Conservation (phyloP, 2,113 vertebrate species). For the Carassius gibelio region DNA sequence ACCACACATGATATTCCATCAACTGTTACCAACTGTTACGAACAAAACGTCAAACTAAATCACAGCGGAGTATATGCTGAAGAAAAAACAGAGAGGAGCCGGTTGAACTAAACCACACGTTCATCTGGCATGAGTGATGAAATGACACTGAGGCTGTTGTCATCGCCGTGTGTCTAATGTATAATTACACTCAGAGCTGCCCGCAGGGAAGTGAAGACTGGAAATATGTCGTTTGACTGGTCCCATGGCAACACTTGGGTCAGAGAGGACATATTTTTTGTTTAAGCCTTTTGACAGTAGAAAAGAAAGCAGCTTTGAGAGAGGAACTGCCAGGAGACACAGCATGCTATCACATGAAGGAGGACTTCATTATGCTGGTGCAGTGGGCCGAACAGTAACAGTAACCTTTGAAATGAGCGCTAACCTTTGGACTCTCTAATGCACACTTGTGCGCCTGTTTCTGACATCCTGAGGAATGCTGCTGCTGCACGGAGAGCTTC, state of each 20-base stretch:
- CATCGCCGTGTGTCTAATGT: conserved; percentile 32
- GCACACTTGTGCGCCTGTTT: conserved; percentile 12
- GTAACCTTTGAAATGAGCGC: conserved; percentile 49
- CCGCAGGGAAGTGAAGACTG: conserved; percentile 42
- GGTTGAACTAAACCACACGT: conserved; percentile 22
- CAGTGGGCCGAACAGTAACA: conserved; percentile 48
- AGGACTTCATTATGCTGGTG: conserved; percentile 54
- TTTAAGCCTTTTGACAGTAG: conserved; percentile 53
- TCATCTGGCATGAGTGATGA: conserved; percentile 27
- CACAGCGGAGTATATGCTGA: not conserved
- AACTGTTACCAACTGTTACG: not conserved
- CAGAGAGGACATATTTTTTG: conserved; percentile 54
- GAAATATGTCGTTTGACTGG: conserved; percentile 59
- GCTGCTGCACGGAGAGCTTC: too few species aligned
- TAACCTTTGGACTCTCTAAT: conserved; percentile 47
- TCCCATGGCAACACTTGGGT: conserved; percentile 56
- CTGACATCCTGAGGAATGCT: conserved; percentile 23
- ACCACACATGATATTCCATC: not conserved
- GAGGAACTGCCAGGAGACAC: conserved; percentile 34
- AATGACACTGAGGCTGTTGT: conserved; percentile 38
- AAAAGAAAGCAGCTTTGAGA: conserved; percentile 53
- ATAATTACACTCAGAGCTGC: conserved; percentile 50
- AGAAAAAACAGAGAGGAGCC: not conserved
- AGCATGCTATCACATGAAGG: conserved; percentile 46
- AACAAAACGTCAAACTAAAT: not conserved